Base-by-base conservation (phyloP, 1,140 invertebrate species). In the Hyles vespertilio region DNA sequence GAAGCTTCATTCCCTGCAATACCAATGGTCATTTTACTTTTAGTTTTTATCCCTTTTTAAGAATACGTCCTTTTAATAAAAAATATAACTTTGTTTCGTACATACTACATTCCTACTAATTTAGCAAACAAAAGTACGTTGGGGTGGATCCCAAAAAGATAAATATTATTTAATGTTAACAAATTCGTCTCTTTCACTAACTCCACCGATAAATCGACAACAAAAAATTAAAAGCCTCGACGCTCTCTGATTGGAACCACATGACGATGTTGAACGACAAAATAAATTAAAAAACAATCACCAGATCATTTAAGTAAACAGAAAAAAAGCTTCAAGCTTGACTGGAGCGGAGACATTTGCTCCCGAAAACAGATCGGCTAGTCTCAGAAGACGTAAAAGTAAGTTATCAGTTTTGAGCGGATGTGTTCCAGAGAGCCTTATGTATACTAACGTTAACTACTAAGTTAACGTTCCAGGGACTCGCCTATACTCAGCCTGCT, bases 271-370 rank as follows among this genome's bases (percentile, higher is more conserved):
- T 62, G 72, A 83, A 79, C 71, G 72, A 74, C 63, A 72, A 69
- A 78, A 86, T 82, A 86, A 86, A 84, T 87, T 86, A 84, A 87
- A 85, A 87, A 87, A 88, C 85, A 86, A 88, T 88, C 81, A 88
- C 77, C 77, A 86, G 74, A 76, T 86, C 81, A 84, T 88, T 88
- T 88, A 70, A 78, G 81, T 81, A 79, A 84, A 86, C 81, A 84
- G 63, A 84, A 87, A 84, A 79, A 79, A 72, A 40, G 63, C 57
- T 78, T 75, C 68, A 82, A 74, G 80, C 75, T 70, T 79, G 78
- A 56, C 61, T 80, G 75, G 73, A 63, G 65, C 67, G 69, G 76
- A 79, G 80, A 80, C 79, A 79, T 85, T 87, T 79, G 77, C 84
- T 80, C 78, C 80, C 74, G 74, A 81, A 84, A 84, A 75, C 77